phyloP scores from a whole-genome alignment of 2,797 vertebrate species.

The Morus bassanus region DNA sequence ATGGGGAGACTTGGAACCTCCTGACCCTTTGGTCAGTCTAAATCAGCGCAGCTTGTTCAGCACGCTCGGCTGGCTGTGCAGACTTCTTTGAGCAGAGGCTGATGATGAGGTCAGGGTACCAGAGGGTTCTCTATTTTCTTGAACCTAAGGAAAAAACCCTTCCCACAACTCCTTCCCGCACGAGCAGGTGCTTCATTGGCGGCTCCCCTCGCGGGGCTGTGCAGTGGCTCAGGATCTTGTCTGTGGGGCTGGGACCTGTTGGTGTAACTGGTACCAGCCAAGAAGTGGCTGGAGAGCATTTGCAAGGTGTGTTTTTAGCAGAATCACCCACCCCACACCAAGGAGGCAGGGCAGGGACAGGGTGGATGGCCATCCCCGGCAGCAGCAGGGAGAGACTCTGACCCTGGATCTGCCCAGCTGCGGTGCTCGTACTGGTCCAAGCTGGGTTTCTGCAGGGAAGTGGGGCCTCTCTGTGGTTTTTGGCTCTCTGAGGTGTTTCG shows the following conservation, averaged over 20 bases:
- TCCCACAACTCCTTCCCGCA: neutral
- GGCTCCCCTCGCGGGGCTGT: fast-evolving
- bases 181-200: fast-evolving
- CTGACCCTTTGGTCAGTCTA: neutral
- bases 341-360: neutral
- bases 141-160: neutral
- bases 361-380: neutral
- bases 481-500: neutral
- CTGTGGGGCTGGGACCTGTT: neutral
- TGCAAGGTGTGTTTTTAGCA: neutral
- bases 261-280: neutral
- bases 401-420: neutral
- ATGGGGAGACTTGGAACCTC: neutral
- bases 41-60: neutral
- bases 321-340: neutral
- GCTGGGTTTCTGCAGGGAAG: neutral
- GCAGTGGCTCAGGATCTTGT: neutral
- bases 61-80: fast-evolving
- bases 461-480: neutral
- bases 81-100: neutral
- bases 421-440: neutral
- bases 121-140: neutral
- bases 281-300: neutral
- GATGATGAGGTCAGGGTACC: neutral
- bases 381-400: neutral